Percentiles rank a stretch among this genome's conserved stretches.
phyloP scores from a whole-genome alignment of 2,797 vertebrate species.

The Distichodus sexfasciatus region DNA sequence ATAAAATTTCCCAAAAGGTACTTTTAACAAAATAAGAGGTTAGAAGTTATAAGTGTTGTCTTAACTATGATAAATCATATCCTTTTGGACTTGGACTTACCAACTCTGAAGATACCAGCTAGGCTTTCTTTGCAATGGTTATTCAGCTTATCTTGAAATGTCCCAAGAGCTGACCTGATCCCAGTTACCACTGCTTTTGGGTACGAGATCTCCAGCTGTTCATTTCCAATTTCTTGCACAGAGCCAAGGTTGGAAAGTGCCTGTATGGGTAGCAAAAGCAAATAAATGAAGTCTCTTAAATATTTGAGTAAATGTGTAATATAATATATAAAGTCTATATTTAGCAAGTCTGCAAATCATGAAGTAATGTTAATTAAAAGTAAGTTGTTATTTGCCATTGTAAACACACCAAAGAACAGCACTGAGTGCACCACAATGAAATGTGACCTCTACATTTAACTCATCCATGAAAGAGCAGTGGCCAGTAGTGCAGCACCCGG shows the following conservation, averaged over 20 bases:
- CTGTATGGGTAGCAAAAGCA: slow-evolving; percentile 41
- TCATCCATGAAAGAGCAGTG: no score
- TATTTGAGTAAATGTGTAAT: background rate
- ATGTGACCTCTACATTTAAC: no score
- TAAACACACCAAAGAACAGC: no score
- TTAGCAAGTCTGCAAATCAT: background rate
- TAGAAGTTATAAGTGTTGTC: no score
- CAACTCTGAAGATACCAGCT: slow-evolving; percentile 55
- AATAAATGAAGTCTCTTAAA: background rate
- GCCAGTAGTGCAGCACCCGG: no score
- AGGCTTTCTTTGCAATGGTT: slow-evolving; percentile 62
- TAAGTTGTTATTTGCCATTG: no score
- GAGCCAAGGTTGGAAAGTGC: slow-evolving; percentile 58
- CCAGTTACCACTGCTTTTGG: slow-evolving; percentile 51
- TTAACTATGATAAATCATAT: background rate
- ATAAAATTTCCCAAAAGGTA: no score
- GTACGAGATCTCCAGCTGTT: slow-evolving; percentile 18
- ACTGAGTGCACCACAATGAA: no score
- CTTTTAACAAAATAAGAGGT: no score
- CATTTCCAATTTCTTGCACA: background rate
- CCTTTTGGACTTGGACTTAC: slow-evolving; percentile 46
- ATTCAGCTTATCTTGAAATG: slow-evolving; percentile 60
- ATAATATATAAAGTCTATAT: no score
- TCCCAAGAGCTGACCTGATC: slow-evolving; percentile 55
- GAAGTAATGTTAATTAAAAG: no score